Percentiles rank a stretch among this genome's conserved stretches.
These are phyloP conservation scores for Pterocles burchelli DNA, from an alignment of 2,113 vertebrate species.

Conservation along the genomic window DNA sequence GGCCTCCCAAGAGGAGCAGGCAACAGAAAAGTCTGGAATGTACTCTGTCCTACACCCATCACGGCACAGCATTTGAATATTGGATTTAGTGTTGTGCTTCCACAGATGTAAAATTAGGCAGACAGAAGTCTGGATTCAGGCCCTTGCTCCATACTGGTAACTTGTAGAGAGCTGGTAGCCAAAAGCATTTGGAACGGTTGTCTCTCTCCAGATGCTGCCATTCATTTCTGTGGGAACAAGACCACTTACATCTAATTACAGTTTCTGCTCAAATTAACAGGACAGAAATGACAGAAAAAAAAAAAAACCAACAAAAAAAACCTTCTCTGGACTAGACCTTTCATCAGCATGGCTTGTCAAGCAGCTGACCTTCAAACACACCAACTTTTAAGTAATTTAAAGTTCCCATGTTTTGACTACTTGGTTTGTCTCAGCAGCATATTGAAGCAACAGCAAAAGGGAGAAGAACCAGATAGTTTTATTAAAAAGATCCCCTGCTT, in stretches of 20 bases:
- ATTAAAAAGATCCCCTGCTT: not conserved
- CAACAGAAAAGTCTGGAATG: conserved; percentile 74
- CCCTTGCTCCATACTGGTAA: conserved; percentile 76
- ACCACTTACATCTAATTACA: conserved; percentile 84
- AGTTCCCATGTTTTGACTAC: not conserved
- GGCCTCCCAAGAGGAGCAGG: conserved; percentile 54
- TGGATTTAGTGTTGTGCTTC: conserved; percentile 77
- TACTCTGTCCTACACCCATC: conserved; percentile 69
- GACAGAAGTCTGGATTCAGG: conserved; percentile 82
- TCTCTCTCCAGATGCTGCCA: conserved; percentile 85
- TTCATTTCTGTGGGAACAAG: conserved; percentile 86
- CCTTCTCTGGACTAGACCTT: conserved; percentile 61
- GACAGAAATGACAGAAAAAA: conserved; percentile 79
- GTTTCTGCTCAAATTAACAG: conserved; percentile 86
- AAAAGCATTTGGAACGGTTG: conserved; percentile 83
- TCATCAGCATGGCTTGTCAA: conserved; percentile 24
- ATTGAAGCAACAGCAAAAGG: not conserved
- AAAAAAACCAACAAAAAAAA: not conserved
- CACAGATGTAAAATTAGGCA: conserved; percentile 81
- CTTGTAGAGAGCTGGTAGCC: conserved; percentile 75
- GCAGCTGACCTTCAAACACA: conserved; percentile 46
- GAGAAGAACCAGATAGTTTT: not conserved
- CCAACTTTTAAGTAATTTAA: conserved; percentile 41
- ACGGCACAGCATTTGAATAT: conserved; percentile 69
- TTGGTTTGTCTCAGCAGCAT: not conserved